These are phyloP conservation scores for Stercorarius parasiticus DNA, from an alignment of 2,113 vertebrate genomes.

Conservation along the genomic window DNA sequence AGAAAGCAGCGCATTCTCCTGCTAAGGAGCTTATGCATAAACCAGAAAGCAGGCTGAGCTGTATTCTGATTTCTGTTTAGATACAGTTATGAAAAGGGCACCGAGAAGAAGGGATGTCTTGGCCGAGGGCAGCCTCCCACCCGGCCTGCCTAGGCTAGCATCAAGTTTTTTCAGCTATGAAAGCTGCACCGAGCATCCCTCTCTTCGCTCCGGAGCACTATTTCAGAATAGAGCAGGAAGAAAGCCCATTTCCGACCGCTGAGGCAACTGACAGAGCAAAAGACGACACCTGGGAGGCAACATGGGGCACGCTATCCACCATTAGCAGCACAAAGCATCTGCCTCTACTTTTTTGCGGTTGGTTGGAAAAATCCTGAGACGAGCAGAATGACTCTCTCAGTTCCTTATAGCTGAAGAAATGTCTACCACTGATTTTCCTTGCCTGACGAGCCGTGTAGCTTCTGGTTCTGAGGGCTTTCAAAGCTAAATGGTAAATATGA, in stretches of 20 bases:
- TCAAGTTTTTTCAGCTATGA: not conserved
- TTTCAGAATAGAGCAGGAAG: not conserved
- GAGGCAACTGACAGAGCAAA: not conserved
- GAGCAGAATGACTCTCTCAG: rapidly evolving
- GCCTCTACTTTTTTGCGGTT: not conserved
- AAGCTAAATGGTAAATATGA: not conserved
- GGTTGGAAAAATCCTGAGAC: not conserved
- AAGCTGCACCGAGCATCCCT: not conserved
- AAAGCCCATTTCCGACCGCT: not conserved
- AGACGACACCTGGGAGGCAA: not conserved
- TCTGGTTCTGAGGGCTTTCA: not conserved
- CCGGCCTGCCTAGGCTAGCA: not conserved
- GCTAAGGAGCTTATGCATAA: not conserved
- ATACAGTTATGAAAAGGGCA: not conserved
- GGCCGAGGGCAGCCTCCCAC: rapidly evolving
- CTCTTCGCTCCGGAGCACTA: rapidly evolving
- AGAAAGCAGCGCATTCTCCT: rapidly evolving
- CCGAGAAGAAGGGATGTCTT: not conserved
- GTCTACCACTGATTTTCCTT: not conserved
- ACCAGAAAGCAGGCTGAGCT: not conserved
- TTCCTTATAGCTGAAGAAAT: not conserved
- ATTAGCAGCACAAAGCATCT: not conserved
- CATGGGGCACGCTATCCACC: rapidly evolving
- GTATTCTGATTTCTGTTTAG: not conserved
- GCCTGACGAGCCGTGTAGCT: not conserved